A percentile compares a stretch with the other conserved stretches of the same genome.
phyloP scores from a whole-genome alignment of 2,888 invertebrate genomes.

The Brachypterus glaber region DNA sequence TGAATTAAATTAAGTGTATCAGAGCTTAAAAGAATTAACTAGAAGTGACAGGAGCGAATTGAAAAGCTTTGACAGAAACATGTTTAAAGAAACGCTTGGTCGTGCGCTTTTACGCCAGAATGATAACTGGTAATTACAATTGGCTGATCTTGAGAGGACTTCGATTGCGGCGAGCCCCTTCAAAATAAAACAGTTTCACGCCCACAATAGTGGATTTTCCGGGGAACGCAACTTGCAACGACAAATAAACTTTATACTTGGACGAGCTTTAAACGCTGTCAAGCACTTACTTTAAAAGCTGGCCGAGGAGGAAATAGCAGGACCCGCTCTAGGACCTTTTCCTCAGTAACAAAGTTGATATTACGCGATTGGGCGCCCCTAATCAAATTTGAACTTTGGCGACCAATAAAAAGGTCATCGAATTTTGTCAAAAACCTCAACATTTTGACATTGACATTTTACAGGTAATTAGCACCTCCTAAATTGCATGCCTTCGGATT shows the following conservation, averaged over 20 bases:
- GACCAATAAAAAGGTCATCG: too few relatives aligned
- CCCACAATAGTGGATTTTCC: slow-evolving; percentile 34
- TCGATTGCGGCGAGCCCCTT: slow-evolving; percentile 30
- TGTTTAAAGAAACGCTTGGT: slow-evolving; percentile 39
- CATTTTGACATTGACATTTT: too few relatives aligned
- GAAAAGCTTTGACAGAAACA: slow-evolving; percentile 41
- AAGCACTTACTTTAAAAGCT: slow-evolving; percentile 38
- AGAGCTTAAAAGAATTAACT: slow-evolving; percentile 32
- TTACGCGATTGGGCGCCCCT: too few relatives aligned
- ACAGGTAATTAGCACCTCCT: too few relatives aligned
- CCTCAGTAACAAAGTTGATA: too few relatives aligned
- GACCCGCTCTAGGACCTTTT: too few relatives aligned
- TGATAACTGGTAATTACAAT: slow-evolving; percentile 43
- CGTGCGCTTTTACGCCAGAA: slow-evolving; percentile 37
- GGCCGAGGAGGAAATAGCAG: too few relatives aligned
- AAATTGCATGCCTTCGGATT: too few relatives aligned
- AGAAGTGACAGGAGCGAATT: slow-evolving; percentile 36
- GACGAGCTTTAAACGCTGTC: slow-evolving; percentile 34
- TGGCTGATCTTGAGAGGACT: slow-evolving; percentile 40
- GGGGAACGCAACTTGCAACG: slow-evolving; percentile 31
- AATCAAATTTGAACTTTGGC: too few relatives aligned
- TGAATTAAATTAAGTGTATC: slow-evolving; percentile 30
- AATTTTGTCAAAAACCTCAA: too few relatives aligned
- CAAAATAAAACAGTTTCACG: slow-evolving; percentile 40
- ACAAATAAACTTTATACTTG: slow-evolving; percentile 40